Base-by-base conservation (phyloP, 92 coral and sea anemone species). In the Phymanthus crucifer region DNA sequence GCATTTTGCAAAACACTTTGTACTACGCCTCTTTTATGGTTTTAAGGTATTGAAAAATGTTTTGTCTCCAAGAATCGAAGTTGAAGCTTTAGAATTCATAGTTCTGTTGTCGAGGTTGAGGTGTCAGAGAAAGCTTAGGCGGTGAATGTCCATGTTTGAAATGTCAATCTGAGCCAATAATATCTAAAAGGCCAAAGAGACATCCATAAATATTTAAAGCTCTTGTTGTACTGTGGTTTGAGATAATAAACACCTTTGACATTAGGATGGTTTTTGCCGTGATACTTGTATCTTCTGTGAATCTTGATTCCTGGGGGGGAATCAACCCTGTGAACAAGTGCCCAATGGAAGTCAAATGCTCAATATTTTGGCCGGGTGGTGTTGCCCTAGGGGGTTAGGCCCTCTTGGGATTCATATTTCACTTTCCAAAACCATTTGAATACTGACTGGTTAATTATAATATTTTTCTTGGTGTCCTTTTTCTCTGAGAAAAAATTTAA, bases 211-310 rank as follows among this genome's bases (percentile, higher is more conserved):
- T 77, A 64, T 77, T 64, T 77, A 77, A 77, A 77, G 81, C 81
- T 76, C 71, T 43, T 77, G 72, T 64, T 61, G 81, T 76, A 34
- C 86, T 82, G 86, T 82, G 86, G 86, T 82, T 82, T 82, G 86
- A 82, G 86, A 81, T 81, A 82, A 82, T 57, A 82, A 61, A 74
- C 46, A 40, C 27, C 56, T 82, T 82, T 40, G 31, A 65, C 43
- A 74, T n/a, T n/a, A 32, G 57, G n/a, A 38, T 58, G 9, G 10
- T 23, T 14, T 12, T 19, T 43, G 14, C 54, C 26, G 7, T 40
- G 43, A 10, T 16, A 11, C 37, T n/a, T 72, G 32, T 12, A 61
- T 23, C 29, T 61, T 61, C 17, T 6, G 21, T 21, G 21, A 0
- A 50, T 50, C n/a, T 50, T n/a, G n/a, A n/a, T n/a, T n/a, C n/a